These are phyloP conservation scores for Rhynchophorus ferrugineus DNA, from an alignment of 1,140 invertebrate species.

Conservation along the genomic window DNA sequence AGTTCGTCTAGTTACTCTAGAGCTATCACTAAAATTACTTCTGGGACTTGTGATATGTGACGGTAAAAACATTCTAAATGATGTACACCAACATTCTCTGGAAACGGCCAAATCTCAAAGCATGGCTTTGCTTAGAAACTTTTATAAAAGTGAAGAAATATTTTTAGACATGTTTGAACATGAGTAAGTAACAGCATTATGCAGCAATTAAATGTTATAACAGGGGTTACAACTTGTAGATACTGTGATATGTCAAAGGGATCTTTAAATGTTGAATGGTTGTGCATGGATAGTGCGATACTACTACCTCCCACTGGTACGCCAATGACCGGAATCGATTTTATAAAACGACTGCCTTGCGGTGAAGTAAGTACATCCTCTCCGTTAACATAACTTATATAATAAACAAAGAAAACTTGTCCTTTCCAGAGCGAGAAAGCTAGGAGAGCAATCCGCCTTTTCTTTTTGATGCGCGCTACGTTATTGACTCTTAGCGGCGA, in stretches of 20 bases:
- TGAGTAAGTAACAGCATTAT: slow-evolving; percentile 74
- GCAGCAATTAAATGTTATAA: not conserved
- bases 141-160: slow-evolving; percentile 97
- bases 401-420: slow-evolving; percentile 1
- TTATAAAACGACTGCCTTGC: slow-evolving; percentile 89
- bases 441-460: slow-evolving; percentile 86
- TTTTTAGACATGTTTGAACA: slow-evolving; percentile 99
- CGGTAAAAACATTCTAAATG: slow-evolving; percentile 48
- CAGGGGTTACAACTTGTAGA: slow-evolving; percentile 31
- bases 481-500: slow-evolving; percentile 75
- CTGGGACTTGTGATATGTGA: slow-evolving; percentile 45
- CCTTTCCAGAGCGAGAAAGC: slow-evolving; percentile 78
- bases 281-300: slow-evolving; percentile 95
- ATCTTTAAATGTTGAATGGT: slow-evolving; percentile 83
- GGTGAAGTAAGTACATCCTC: slow-evolving; percentile 63
- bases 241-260: slow-evolving; percentile 83
- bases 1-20: slow-evolving; percentile 86
- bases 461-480: slow-evolving; percentile 83
- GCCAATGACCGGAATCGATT: slow-evolving; percentile 92
- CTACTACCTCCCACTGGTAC: slow-evolving; percentile 93
- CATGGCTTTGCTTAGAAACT: slow-evolving; percentile 78
- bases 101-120: slow-evolving; percentile 80
- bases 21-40: slow-evolving; percentile 76
- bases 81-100: slow-evolving; percentile 60
- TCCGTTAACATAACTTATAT: not conserved